phyloP scores from a whole-genome alignment of 2,888 invertebrate genomes.

The Tetanocera ferruginea region DNA sequence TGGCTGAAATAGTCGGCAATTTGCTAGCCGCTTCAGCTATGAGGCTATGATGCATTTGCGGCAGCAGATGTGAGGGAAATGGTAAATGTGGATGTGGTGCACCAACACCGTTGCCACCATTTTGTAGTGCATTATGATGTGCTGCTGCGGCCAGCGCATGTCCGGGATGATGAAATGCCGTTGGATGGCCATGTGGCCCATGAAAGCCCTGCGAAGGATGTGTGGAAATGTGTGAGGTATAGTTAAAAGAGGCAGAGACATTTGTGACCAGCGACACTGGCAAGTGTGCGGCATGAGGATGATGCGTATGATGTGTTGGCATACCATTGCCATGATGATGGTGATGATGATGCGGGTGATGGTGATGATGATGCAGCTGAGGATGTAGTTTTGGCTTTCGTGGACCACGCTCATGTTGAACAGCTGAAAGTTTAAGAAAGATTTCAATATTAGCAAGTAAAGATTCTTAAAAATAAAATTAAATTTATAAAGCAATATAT shows the following conservation, averaged over 20 bases:
- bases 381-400: slow-evolving; percentile 89
- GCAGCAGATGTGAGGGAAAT: slow-evolving; percentile 63
- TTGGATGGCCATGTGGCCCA: slow-evolving; percentile 53
- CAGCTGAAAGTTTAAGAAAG: slow-evolving; percentile 77
- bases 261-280: slow-evolving; percentile 69
- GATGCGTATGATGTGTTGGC: slow-evolving; percentile 57
- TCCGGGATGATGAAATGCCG: slow-evolving; percentile 58
- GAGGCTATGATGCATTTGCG: slow-evolving; percentile 66
- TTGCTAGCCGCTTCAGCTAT: slow-evolving; percentile 67
- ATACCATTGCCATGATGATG: slow-evolving; percentile 56
- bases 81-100: slow-evolving; percentile 58
- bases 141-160: slow-evolving; percentile 53
- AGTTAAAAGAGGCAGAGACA: slow-evolving; percentile 70
- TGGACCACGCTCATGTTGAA: slow-evolving; percentile 96
- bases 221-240: slow-evolving; percentile 68
- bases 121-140: slow-evolving; percentile 46
- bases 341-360: slow-evolving; percentile 61
- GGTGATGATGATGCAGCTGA: slow-evolving; percentile 66
- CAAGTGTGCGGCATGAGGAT: slow-evolving; percentile 63
- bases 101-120: slow-evolving; percentile 51
- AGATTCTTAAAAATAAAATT: no score
- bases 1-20: slow-evolving; percentile 58
- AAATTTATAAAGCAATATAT: no score
- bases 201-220: slow-evolving; percentile 61
- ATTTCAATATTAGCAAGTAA: no score